Base-by-base conservation (phyloP, 2,113 vertebrate species). In the Cromileptes altivelis region DNA sequence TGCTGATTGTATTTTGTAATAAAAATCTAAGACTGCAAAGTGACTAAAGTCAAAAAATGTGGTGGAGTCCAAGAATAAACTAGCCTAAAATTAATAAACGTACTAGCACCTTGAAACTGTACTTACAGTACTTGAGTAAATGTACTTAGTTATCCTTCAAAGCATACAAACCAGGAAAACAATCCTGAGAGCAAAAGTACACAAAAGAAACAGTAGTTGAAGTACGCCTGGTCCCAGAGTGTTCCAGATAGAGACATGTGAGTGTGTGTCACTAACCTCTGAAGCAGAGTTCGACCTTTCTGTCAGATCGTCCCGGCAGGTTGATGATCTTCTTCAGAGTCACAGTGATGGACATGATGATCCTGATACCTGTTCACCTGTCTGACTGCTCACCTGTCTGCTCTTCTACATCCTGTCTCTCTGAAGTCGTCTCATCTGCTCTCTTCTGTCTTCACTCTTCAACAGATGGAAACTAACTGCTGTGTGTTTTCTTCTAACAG, bases 241-340 rank as follows among this genome's bases (percentile, higher is more conserved):
- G 64, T 27, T 49, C 45, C 23, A 19, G 18, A 65, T 37, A 37
- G 33, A 37, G n/a, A 7, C 9, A 6, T 49, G 2, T 67, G 50
- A 25, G 45, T 30, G 42, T 5, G 23, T 57, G 55, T 45, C 5
- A 80, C 95, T 93, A 86, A 98, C 97, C 97, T 92, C 96, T 93
- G 93, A 98, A 98, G 81, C 90, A 88, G 85, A 98, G 93, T 45
- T 95, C 93, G 4, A 97, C 96, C 89, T 97, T 97, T 65, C 96
- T 91, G 91, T 98, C 96, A 0, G 95, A 96, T 50, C 80, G 93
- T 23, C 97, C 97, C 0, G 96, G 96, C 56, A 98, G 93, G 76
- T 96, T 95, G 68, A 88, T 95, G 63, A 98, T 92, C 89, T 86
- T 95, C 81, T 80, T 94, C 70, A 99, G 90, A 40, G 62, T 75